Evolutionary conservation across 2,888 invertebrate genomes (phyloP), one percentile per base, ranked within the genome.

Genomic region (Lymantria dispar): DNA sequence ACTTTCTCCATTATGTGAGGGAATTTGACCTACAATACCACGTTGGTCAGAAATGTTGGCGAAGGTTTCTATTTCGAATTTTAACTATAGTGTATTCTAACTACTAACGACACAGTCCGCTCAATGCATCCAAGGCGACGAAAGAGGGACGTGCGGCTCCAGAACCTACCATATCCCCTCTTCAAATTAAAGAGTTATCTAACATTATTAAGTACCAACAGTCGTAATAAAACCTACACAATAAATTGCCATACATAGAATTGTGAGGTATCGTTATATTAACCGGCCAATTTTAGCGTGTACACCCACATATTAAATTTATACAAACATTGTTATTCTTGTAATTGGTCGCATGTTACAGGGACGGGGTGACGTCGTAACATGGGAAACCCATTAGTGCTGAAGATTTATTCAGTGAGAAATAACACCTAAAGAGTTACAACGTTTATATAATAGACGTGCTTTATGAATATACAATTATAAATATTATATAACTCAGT

Each of bases 331-430:
- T 66, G 65, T 64, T 68, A 66, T 65, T 52, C 52, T 42, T 54
- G 50, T 66, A 70, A 68, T 58, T 62, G 67, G 61, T 64, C 58
- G 58, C 48, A 29, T 60, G 54, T 76, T 68, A 72, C 65, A 78
- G 64, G 59, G 65, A 62, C 62, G 58, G 54, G 62, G 58, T 56
- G 63, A 64, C 62, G 55, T 22, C 54, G 64, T 70, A 66, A 75
- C 71, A 70, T 63, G 54, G 59, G 43, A 72, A 73, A 64, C 52
- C 61, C 72, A 75, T 75, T 76, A 75, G 53, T 45, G 11, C 9
- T 37, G 45, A 55, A 56, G 59, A 68, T 67, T 68, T 66, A 69
- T 60, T 46, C 52, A 44, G 52, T 43, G 39, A 56, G 53, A 55
- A 29, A 45, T 45, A 49, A 45, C 31, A 45, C 33, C 45, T 40